phyloP scores from a whole-genome alignment of 2,888 invertebrate genomes.

The Drosophila pseudotakahashii region DNA sequence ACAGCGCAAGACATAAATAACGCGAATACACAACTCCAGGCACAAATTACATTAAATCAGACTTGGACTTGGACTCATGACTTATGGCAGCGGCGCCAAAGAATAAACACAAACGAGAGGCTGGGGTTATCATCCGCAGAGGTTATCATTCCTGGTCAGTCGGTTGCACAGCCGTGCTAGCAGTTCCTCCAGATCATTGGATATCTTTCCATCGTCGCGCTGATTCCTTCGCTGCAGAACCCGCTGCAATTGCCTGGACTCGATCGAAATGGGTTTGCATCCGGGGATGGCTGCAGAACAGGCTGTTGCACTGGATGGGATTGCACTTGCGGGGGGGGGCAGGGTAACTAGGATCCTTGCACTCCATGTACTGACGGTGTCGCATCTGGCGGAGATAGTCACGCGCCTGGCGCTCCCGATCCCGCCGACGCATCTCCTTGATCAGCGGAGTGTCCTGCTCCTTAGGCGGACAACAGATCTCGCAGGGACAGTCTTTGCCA shows the following conservation, averaged over 20 bases:
- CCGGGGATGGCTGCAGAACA: constrained; percentile 14
- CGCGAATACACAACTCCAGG: not conserved
- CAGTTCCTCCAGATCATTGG: constrained; percentile 11
- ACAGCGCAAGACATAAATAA: not conserved
- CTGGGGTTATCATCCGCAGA: not conserved
- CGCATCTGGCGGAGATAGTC: constrained; percentile 36
- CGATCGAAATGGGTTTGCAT: constrained; percentile 20
- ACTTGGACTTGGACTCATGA: constrained; percentile 22
- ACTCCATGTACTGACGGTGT: constrained; percentile 8
- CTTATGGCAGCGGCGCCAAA: not conserved
- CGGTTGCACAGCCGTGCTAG: constrained; percentile 26
- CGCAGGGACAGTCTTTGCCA: constrained; percentile 26
- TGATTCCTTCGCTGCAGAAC: not conserved
- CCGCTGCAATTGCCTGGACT: constrained; percentile 34
- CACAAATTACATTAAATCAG: not conserved
- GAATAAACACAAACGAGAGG: not conserved
- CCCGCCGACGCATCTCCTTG: constrained; percentile 33
- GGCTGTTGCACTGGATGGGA: constrained; percentile 6
- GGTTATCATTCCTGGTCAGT: not conserved
- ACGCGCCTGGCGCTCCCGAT: constrained; percentile 18
- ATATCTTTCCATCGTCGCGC: not conserved
- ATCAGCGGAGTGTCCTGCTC: constrained; percentile 53
- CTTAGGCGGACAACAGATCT: constrained; percentile 31
- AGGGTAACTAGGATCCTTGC: not conserved
- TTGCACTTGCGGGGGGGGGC: constrained; percentile 32